These are phyloP conservation scores for Agonopterix subpropinquella DNA, from an alignment of 2,888 invertebrate genomes.

Conservation along the genomic window DNA sequence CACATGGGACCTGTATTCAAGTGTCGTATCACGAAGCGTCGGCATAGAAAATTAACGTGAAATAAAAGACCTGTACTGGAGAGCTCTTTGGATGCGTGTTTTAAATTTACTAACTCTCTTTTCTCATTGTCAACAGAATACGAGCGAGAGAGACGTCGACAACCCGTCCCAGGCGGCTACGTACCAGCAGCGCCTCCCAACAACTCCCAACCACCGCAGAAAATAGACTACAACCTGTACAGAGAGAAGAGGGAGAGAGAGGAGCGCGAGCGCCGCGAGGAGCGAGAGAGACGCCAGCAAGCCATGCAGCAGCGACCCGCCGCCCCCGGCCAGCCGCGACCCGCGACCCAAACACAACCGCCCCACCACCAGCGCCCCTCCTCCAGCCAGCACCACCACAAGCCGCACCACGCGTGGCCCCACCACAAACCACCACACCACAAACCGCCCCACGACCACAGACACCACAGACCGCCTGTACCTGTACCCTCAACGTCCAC, in stretches of 20 bases:
- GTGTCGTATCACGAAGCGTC: not conserved
- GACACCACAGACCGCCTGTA: constrained; percentile 46
- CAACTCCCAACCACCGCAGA: constrained; percentile 40
- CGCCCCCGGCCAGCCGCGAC: constrained; percentile 20
- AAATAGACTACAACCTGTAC: constrained; percentile 77
- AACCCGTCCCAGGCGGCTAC: constrained; percentile 59
- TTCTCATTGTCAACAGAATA: constrained; percentile 39
- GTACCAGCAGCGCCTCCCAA: constrained; percentile 45
- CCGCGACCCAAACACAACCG: constrained; percentile 30
- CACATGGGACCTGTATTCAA: no score
- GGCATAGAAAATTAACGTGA: no score
- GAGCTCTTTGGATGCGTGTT: no score
- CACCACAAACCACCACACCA: constrained; percentile 53
- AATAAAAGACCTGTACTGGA: no score
- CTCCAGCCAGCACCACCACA: constrained; percentile 41
- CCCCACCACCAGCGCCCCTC: constrained; percentile 29
- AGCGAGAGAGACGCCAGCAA: constrained; percentile 42
- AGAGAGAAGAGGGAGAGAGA: constrained; percentile 79
- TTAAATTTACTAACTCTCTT: not conserved
- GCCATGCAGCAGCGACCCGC: constrained; percentile 28
- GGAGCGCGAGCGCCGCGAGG: constrained; percentile 67
- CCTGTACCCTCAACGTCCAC: constrained; percentile 24
- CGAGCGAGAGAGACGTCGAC: constrained; percentile 61
- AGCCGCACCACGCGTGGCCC: constrained; percentile 48
- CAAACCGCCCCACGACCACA: constrained; percentile 54